Evolutionary conservation across 1,140 invertebrate species (phyloP).

Genomic region (Hesperophylax magnus): DNA sequence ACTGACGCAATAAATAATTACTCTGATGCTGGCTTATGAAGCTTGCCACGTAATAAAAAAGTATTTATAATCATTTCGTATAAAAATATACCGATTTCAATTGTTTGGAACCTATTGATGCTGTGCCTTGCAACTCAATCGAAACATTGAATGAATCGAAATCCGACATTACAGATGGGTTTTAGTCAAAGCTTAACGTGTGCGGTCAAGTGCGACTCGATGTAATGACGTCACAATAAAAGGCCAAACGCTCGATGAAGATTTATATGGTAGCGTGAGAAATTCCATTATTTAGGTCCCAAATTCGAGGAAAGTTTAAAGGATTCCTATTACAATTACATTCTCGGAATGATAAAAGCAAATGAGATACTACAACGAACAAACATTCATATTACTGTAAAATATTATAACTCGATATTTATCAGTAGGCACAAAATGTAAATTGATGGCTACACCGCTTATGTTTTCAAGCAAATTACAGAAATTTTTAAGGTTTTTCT

Average conservation of each 20-base stretch:
- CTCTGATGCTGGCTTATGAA: neutral
- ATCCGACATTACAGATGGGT: constrained; percentile 8
- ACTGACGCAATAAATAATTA: constrained; percentile 9
- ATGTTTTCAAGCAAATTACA: no score
- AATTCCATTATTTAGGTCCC: constrained; percentile 24
- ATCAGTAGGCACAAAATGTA: no score
- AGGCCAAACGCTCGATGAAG: constrained; percentile 30
- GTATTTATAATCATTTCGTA: neutral
- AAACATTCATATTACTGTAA: no score
- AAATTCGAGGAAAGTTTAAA: neutral
- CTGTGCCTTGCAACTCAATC: neutral
- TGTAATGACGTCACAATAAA: constrained; percentile 31
- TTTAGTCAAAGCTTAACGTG: constrained; percentile 10
- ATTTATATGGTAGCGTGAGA: constrained; percentile 35
- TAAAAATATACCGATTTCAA: no score
- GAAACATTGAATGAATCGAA: neutral
- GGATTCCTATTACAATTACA: neutral
- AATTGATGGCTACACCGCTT: no score
- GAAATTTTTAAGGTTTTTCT: no score
- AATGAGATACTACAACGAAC: no score
- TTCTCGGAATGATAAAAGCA: no score
- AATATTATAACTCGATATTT: no score
- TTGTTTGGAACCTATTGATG: neutral
- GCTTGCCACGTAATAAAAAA: neutral
- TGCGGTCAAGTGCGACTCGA: constrained; percentile 27